Conservation (phyloP, 2,888 invertebrate species). For the Xanthostigma xanthostigma region DNA sequence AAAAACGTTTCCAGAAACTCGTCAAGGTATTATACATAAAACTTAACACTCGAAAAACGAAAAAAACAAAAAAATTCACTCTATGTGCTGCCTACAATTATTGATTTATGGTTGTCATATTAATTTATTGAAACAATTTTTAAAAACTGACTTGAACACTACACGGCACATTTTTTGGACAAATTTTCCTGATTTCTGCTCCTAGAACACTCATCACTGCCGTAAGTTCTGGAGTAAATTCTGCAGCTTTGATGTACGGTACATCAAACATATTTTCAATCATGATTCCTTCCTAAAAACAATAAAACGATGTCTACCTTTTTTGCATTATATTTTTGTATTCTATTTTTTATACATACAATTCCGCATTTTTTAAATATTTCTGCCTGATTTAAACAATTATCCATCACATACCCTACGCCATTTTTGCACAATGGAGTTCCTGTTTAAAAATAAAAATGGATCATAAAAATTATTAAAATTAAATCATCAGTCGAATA, state of each 20-base stretch:
- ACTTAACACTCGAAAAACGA: too few species aligned
- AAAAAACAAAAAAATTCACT: too few species aligned
- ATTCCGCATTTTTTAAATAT: conserved; percentile 40
- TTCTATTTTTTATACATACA: conserved; percentile 27
- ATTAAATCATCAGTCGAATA: too few species aligned
- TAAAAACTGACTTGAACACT: conserved; percentile 39
- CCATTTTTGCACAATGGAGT: too few species aligned
- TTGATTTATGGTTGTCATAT: too few species aligned
- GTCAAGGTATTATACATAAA: too few species aligned
- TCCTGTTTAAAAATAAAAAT: too few species aligned
- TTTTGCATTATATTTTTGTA: conserved; percentile 4
- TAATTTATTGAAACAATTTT: too few species aligned
- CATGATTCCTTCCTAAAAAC: conserved; percentile 47
- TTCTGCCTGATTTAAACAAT: conserved; percentile 29
- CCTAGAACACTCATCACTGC: conserved; percentile 52
- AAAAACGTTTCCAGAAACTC: too few species aligned
- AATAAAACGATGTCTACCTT: conserved; percentile 1
- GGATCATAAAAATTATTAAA: too few species aligned
- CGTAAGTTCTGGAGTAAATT: conserved; percentile 49
- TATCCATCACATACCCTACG: too few species aligned
- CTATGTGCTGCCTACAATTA: too few species aligned
- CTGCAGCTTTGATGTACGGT: conserved; percentile 44
- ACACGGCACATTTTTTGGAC: conserved; percentile 34
- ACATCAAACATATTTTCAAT: conserved; percentile 71
- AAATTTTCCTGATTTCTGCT: conserved; percentile 36